Evolutionary conservation across 1,140 invertebrate genomes (phyloP).

Genomic region (Akabosia matsudoensis): DNA sequence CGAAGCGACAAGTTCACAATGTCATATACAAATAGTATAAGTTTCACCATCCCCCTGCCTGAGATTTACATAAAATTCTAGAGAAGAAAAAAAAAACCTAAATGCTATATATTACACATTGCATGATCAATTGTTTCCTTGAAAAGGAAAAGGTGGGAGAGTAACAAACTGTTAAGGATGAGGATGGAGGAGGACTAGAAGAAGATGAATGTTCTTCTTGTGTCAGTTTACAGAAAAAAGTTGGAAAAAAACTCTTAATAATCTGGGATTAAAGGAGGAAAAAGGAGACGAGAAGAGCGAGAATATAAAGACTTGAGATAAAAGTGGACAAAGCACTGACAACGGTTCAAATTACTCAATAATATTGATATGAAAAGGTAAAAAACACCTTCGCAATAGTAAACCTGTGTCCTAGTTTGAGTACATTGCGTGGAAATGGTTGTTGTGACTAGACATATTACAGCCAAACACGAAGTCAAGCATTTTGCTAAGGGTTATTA

Average conservation of each 20-base stretch:
- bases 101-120: not conserved
- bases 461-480: not conserved
- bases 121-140: constrained; percentile 9
- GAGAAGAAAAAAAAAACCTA: not conserved
- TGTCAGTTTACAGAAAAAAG: too few species aligned
- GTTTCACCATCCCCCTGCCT: not conserved
- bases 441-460: not conserved
- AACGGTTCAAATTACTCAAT: too few species aligned
- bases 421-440: too few species aligned
- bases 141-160: too few species aligned
- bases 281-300: too few species aligned
- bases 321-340: too few species aligned
- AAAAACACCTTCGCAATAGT: too few species aligned
- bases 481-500: not conserved
- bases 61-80: not conserved
- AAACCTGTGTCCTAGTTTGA: not conserved
- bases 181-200: not conserved
- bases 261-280: too few species aligned
- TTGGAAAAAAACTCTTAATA: too few species aligned
- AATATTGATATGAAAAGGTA: not conserved
- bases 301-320: too few species aligned
- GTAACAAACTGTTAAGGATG: not conserved
- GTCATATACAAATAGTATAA: not conserved
- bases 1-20: not conserved
- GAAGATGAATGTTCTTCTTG: not conserved